phyloP scores from a whole-genome alignment of 1,140 invertebrate species.

The Papilio xuthus region DNA sequence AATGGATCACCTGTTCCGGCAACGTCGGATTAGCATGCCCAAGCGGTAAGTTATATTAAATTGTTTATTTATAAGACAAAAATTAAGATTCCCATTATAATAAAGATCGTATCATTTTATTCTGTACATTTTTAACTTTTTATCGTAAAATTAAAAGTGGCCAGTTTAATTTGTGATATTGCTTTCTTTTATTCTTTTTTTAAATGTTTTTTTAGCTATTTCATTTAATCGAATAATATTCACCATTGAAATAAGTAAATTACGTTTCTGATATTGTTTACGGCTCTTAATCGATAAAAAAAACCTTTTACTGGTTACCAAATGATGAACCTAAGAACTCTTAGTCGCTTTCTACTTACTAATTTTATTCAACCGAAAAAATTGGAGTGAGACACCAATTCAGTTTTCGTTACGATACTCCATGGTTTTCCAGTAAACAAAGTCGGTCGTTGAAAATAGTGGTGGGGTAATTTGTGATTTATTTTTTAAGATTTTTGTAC shows the following conservation, averaged over 20 bases:
- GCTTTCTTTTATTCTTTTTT: not conserved
- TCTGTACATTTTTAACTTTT: not conserved
- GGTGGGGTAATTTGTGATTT: too few relatives aligned
- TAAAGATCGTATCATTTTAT: constrained; percentile 14
- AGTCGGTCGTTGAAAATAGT: too few relatives aligned
- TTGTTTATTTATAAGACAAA: not conserved
- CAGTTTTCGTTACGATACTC: constrained; percentile 38
- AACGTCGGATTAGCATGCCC: constrained; percentile 71
- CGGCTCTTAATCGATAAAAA: too few relatives aligned
- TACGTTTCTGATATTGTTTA: too few relatives aligned
- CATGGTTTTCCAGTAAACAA: too few relatives aligned
- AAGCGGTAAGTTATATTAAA: constrained; percentile 64
- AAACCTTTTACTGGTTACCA: not conserved
- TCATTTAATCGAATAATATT: not conserved
- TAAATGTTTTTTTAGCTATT: not conserved
- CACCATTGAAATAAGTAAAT: too few relatives aligned
- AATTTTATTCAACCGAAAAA: constrained; percentile 15
- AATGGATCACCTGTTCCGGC: constrained; percentile 78
- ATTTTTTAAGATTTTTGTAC: too few relatives aligned
- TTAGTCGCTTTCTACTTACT: constrained; percentile 43
- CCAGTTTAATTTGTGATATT: not conserved
- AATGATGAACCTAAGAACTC: constrained; percentile 30
- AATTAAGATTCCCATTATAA: constrained; percentile 23
- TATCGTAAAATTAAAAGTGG: not conserved
- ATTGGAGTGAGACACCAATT: constrained; percentile 46